Evolutionary conservation across 1,140 invertebrate species (phyloP), one percentile per base, ranked within the genome.

Genomic region (Paramacrobiotus metropolitanus): DNA sequence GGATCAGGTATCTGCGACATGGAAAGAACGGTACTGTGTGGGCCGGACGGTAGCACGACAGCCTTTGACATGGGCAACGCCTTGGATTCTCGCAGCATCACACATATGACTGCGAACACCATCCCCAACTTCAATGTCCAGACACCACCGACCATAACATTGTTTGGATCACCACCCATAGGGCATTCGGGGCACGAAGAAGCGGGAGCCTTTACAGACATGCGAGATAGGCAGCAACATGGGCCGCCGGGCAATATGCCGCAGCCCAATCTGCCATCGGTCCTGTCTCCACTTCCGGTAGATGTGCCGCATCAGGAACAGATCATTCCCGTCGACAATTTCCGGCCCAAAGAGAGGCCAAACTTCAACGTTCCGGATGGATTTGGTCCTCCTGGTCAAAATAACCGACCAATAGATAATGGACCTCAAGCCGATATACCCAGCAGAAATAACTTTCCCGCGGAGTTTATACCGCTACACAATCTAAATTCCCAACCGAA

Each of bases 151-250:
- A n/a, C n/a, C n/a, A n/a, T n/a, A n/a, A n/a, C n/a, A n/a, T n/a
- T n/a, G n/a, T n/a, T n/a, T n/a, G n/a, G n/a, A n/a, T n/a, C n/a
- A n/a, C n/a, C n/a, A n/a, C n/a, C n/a, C n/a, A n/a, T n/a, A n/a
- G n/a, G n/a, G n/a, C n/a, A n/a, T n/a, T n/a, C n/a, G n/a, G n/a
- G n/a, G n/a, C n/a, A n/a, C n/a, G n/a, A n/a, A n/a, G n/a, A n/a
- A n/a, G n/a, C n/a, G n/a, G n/a, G n/a, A n/a, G 48, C 48, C 24
- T 55, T 55, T 24, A 55, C 48, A 15, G 48, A 55, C 48, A 24
- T 55, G 48, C 48, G n/a, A n/a, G n/a, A n/a, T n/a, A n/a, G n/a
- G n/a, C n/a, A n/a, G n/a, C n/a, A n/a, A n/a, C n/a, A n/a, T n/a
- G n/a, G n/a, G n/a, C n/a, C n/a, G n/a, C n/a, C n/a, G n/a, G n/a